phyloP scores from a whole-genome alignment of 2,797 vertebrate species.

The Kryptopterus vitreolus region DNA sequence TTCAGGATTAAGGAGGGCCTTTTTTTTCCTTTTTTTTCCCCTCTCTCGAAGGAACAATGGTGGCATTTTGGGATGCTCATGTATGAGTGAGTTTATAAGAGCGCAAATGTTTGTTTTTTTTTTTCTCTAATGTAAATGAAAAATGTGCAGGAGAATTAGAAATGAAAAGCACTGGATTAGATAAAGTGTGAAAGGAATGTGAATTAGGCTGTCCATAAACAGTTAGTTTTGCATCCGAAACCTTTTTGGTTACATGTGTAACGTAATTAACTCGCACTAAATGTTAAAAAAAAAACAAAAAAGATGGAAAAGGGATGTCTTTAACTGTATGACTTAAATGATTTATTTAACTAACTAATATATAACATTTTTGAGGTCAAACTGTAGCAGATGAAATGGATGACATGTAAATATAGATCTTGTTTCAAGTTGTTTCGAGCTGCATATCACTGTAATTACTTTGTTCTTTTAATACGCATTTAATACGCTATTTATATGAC shows the following conservation, averaged over 20 bases:
- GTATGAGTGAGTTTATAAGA: background rate
- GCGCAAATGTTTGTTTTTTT: background rate
- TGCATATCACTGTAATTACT: no score
- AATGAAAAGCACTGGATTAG: background rate
- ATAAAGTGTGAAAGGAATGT: background rate
- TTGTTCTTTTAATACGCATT: no score
- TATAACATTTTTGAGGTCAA: no score
- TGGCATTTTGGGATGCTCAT: constrained; percentile 42
- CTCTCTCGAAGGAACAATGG: constrained; percentile 38
- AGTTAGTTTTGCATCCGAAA: background rate
- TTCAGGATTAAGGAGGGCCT: constrained; percentile 47
- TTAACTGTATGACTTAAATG: background rate
- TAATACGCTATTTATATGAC: no score
- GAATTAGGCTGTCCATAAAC: background rate
- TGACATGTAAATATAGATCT: no score
- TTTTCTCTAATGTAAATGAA: background rate
- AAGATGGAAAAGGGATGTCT: background rate
- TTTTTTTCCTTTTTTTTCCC: constrained; percentile 33
- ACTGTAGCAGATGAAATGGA: no score
- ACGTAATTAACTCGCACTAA: background rate
- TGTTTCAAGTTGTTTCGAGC: no score
- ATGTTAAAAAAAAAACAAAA: background rate
- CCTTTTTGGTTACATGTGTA: background rate
- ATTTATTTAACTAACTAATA: no score
- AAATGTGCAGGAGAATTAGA: background rate